Evolutionary conservation across 2,113 vertebrate species (phyloP).

Genomic region (Sigmodon hispidus): DNA sequence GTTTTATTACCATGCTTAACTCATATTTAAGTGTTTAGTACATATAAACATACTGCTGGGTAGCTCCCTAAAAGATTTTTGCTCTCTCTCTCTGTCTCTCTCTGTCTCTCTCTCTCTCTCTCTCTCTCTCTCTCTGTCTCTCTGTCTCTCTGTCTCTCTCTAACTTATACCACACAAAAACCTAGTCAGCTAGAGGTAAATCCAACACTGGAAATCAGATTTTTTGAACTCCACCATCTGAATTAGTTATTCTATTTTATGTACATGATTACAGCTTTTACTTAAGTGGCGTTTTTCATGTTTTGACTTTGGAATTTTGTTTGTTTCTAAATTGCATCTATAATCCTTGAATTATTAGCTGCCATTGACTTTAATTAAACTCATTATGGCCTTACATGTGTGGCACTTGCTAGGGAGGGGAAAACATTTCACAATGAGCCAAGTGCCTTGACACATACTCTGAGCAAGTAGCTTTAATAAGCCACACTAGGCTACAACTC

Average conservation of each 20-base stretch:
- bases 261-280: conserved; percentile 40
- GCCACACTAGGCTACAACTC: conserved; percentile 63
- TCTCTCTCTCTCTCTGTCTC: not conserved
- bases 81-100: not conserved
- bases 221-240: not conserved
- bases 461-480: conserved; percentile 70
- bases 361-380: conserved; percentile 79
- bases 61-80: not conserved
- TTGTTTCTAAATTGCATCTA: conserved; percentile 68
- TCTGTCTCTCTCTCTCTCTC: not conserved
- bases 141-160: not conserved
- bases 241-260: conserved; percentile 55
- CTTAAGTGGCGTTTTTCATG: conserved; percentile 47
- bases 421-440: conserved; percentile 71
- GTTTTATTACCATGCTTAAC: conserved; percentile 2
- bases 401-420: conserved; percentile 61
- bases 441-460: conserved; percentile 66
- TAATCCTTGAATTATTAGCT: conserved; percentile 65
- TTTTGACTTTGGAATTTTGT: conserved; percentile 70
- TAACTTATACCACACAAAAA: not conserved
- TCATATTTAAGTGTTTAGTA: conserved; percentile 4
- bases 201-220: not conserved
- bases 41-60: not conserved
- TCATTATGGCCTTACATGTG: conserved; percentile 66
- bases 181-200: not conserved